Evolutionary conservation across 2,888 invertebrate species (phyloP), one percentile per base, ranked within the genome.

Genomic region (Teleiodes luculella): DNA sequence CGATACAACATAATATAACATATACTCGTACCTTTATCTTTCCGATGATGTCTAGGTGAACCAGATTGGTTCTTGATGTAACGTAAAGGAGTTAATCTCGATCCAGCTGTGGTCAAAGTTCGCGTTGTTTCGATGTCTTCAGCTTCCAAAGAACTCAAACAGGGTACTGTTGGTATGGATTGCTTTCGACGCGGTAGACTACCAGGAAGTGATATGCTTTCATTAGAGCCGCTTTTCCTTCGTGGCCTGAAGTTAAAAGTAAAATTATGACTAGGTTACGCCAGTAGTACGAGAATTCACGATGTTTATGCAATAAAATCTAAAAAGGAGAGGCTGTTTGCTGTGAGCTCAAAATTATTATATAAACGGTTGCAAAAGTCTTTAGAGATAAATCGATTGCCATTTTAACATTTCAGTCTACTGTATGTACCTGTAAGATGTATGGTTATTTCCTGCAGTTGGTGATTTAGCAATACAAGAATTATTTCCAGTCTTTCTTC

Each of bases 121-220:
- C 83, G 78, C 18, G 86, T 81, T 0, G 88, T 87, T 67, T 86
- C 88, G 65, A 90, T 78, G 55, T 90, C 90, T 74, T 88, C 87
- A 13, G 91, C 90, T 76, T 90, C 90, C 52, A 90, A 72, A 8
- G 90, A 90, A 68, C 90, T 85, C 50, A 86, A 60, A 49, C 86
- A 81, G 57, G 91, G 80, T 67, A 91, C 66, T 62, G 90, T 81
- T 57, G 91, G 81, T 74, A 91, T 80, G 55, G 92, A 82, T 48
- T 92, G 92, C 73, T 92, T 91, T 71, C 93, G 86, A 64, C 94
- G 81, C 1, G 93, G 92, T 49, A 92, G 75, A 67, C 92, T 92
- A 39, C 92, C 92, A 13, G 92, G 92, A 54, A 94, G 78, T 67
- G 93, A 93, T 68, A 92, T 92, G 70, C 91, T 92, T 78, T 92